phyloP scores from a whole-genome alignment of 2,797 vertebrate genomes.

The Malacoctenus gilli region DNA sequence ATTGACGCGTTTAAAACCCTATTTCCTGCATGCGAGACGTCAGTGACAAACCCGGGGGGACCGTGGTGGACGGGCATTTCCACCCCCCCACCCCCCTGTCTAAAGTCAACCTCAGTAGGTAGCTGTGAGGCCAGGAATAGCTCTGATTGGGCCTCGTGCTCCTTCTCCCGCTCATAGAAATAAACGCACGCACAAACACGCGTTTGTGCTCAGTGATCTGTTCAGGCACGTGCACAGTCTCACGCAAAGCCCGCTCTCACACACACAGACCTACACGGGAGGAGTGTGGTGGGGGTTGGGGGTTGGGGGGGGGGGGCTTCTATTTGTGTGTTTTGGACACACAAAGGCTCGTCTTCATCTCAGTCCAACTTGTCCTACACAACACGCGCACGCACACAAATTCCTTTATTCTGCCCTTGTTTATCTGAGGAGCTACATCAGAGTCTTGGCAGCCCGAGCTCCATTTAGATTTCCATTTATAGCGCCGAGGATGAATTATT shows the following conservation, averaged over 20 bases:
- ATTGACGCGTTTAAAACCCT: conserved; percentile 40
- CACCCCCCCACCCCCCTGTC: conserved; percentile 8
- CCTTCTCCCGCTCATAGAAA: conserved; percentile 41
- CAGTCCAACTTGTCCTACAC: conserved; percentile 17
- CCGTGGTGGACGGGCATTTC: conserved; percentile 20
- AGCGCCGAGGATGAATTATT: conserved; percentile 65
- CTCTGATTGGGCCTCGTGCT: conserved; percentile 22
- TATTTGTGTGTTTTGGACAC: conserved; percentile 16
- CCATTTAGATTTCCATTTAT: conserved; percentile 68
- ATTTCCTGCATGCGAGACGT: conserved; percentile 32
- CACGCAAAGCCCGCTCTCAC: conserved; percentile 29
- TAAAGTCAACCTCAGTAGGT: conserved; percentile 25
- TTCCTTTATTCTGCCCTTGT: conserved; percentile 37
- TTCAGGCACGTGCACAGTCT: conserved; percentile 35
- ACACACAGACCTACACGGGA: conserved; percentile 25
- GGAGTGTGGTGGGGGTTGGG: no score
- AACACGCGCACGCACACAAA: neutral
- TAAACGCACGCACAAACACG: conserved; percentile 28
- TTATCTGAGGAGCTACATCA: conserved; percentile 59
- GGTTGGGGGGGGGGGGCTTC: conserved; percentile 2
- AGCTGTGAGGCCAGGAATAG: conserved; percentile 53
- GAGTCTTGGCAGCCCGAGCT: conserved; percentile 34
- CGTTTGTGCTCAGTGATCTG: conserved; percentile 56
- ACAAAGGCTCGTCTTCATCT: conserved; percentile 7
- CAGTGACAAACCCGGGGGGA: conserved; percentile 13